Percentiles rank a stretch among this genome's conserved stretches.
Conservation (phyloP, 2,888 invertebrate genomes). For the Calliphora vomitoria region DNA sequence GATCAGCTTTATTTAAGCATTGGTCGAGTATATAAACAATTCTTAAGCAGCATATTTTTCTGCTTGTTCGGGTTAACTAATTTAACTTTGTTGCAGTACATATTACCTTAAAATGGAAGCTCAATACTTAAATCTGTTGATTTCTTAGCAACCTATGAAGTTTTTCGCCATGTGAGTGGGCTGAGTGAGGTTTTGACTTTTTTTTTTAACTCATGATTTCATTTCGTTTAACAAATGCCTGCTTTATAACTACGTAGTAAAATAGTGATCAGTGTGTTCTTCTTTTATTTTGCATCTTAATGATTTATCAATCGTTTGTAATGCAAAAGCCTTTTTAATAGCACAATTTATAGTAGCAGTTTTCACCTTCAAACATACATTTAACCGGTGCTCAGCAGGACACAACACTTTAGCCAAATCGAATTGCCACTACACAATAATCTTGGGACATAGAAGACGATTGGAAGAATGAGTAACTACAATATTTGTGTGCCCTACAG, state of each 20-base stretch:
- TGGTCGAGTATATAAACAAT: no score
- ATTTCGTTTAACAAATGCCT: background rate
- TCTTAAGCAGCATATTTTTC: no score
- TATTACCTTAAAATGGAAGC: no score
- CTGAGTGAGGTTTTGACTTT: background rate
- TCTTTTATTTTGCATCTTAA: slow-evolving; percentile 28
- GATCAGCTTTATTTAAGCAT: no score
- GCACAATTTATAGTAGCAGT: slow-evolving; percentile 76
- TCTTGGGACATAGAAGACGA: slow-evolving; percentile 7
- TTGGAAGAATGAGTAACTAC: background rate
- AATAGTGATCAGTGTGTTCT: background rate
- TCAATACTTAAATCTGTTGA: no score
- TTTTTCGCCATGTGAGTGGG: background rate
- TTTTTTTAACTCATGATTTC: background rate
- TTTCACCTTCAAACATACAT: slow-evolving; percentile 72
- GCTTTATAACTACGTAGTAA: background rate
- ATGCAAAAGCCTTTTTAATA: slow-evolving; percentile 63
- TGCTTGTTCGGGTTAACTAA: no score
- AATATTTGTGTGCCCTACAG: background rate
- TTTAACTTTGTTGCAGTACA: no score
- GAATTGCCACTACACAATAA: slow-evolving; percentile 68
- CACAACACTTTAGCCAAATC: slow-evolving; percentile 74
- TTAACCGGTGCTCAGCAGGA: slow-evolving; percentile 75
- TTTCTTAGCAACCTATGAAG: no score
- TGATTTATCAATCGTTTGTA: slow-evolving; percentile 51